phyloP scores from a whole-genome alignment of 1,140 invertebrate species.

The Hermetia illucens region DNA sequence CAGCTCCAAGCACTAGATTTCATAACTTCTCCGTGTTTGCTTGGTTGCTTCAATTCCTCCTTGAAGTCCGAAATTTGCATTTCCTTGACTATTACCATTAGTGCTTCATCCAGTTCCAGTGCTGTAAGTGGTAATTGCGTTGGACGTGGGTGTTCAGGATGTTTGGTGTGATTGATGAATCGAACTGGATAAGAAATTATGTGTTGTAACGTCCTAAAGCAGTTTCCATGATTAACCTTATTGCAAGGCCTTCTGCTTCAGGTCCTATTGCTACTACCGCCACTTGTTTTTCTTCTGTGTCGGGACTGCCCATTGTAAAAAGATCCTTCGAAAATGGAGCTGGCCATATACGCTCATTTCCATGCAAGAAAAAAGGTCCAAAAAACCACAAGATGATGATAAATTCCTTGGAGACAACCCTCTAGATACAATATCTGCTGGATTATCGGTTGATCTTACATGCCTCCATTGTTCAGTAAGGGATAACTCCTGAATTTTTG shows the following conservation, averaged over 20 bases:
- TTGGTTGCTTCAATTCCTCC: not conserved
- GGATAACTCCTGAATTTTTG: constrained; percentile 11
- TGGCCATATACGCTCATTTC: not conserved
- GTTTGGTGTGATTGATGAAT: not conserved
- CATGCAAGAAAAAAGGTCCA: constrained; percentile 1
- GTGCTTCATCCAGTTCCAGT: constrained; percentile 1
- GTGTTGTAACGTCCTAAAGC: not conserved
- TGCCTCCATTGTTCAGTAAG: constrained; percentile 13
- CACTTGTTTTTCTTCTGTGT: not conserved
- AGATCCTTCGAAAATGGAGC: not conserved
- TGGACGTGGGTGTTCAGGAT: not conserved
- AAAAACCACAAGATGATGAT: constrained; percentile 2
- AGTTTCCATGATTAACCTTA: constrained; percentile 2
- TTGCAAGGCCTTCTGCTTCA: not conserved
- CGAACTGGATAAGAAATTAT: not conserved
- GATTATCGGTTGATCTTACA: constrained; percentile 13
- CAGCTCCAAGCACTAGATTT: not conserved
- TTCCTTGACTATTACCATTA: not conserved
- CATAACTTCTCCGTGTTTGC: not conserved
- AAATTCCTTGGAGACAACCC: constrained; percentile 3
- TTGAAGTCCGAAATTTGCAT: not conserved
- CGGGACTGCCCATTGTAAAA: not conserved
- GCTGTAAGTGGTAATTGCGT: not conserved
- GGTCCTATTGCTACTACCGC: not conserved
- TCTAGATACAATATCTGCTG: constrained; percentile 12